Conservation (phyloP, 2,113 vertebrate genomes). For the Chionomys nivalis region DNA sequence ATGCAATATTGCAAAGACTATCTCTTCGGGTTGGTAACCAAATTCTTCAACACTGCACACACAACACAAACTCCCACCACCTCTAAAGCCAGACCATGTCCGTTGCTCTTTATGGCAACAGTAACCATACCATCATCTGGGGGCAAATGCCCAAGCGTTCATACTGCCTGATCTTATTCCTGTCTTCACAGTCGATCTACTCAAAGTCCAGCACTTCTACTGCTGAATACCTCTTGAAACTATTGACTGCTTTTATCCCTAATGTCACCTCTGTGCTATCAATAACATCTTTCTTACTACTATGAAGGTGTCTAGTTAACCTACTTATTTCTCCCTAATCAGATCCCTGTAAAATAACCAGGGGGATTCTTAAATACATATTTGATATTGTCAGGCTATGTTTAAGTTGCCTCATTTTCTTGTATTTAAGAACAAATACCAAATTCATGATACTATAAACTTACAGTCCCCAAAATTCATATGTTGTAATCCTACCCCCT, state of each 20-base stretch:
- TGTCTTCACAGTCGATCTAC: neutral
- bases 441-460: neutral
- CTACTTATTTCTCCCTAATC: neutral
- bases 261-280: neutral
- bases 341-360: neutral
- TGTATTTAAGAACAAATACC: neutral
- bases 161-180: neutral
- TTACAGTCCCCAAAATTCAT: neutral
- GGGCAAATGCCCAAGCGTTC: neutral
- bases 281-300: neutral
- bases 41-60: neutral
- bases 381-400: neutral
- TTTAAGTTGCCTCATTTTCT: neutral
- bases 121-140: neutral
- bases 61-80: neutral
- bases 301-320: neutral
- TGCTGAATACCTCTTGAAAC: neutral
- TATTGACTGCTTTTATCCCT: neutral
- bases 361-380: neutral
- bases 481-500: neutral
- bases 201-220: neutral
- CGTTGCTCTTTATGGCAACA: neutral
- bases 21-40: neutral
- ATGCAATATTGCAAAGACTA: neutral
- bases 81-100: neutral